Evolutionary conservation across 2,797 vertebrate species (phyloP), one percentile per base, ranked within the genome.

Genomic region (Gouania willdenowi): DNA sequence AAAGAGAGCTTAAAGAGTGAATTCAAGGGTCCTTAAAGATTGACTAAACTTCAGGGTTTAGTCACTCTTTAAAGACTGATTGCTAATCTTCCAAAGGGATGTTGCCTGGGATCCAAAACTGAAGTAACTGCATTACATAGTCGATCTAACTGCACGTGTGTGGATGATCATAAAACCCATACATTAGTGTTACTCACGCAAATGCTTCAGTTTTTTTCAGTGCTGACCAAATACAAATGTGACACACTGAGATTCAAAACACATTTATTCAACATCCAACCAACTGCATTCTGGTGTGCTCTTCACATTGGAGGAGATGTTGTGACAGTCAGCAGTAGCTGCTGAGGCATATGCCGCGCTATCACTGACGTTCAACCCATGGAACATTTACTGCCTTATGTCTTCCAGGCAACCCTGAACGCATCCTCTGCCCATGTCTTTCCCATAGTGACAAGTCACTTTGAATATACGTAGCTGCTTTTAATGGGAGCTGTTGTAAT

Each of bases 401-500:
- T 69, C 54, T 54, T 64, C 27, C 24, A 56, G 47, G 48, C 12
- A 9, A 30, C 58, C n/a, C 1, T 43, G 48, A 62, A 56, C 1
- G 8, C 54, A 39, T 40, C 66, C 41, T 39, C 14, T 21, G 39
- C 53, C 16, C 2, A 12, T 44, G 51, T 70, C 62, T 16, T 48
- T 42, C 51, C 60, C 53, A 45, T 45, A 12, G 35, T 71, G 39
- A 47, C 5, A 19, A 18, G 60, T 59, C 65, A 2, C 61, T 53
- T 48, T 27, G 17, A 46, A 83, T 84, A 56, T 55, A 25, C 65
- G 39, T 83, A 39, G 27, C 51, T 34, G 23, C 48, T 67, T 68
- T 72, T 71, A 75, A 73, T 64, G 75, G 64, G 42, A 40, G 58
- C 50, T 50, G 64, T 48, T 75, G 69, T 69, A 79, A 82, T 80